Evolutionary conservation across 1,140 invertebrate genomes (phyloP).

Genomic region (Anthonomus grandis): DNA sequence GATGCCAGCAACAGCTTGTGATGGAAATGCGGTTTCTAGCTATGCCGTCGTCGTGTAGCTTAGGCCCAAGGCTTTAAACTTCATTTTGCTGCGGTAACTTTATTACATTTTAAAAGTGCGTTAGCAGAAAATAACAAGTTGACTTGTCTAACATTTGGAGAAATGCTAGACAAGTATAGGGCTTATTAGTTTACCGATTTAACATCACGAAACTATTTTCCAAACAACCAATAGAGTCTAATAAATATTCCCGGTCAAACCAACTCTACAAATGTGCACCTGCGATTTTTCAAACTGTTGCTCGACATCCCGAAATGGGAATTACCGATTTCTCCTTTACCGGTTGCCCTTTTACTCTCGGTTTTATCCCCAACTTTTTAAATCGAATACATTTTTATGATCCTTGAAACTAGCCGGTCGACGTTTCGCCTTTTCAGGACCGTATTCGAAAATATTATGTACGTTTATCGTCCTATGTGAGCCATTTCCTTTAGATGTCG

Average conservation of each 20-base stretch:
- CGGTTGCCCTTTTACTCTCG: constrained; percentile 1
- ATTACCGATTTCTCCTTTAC: constrained; percentile 13
- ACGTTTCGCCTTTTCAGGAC: constrained; percentile 11
- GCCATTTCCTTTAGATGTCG: constrained; percentile 19
- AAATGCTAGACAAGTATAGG: no score
- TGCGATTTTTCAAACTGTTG: constrained; percentile 25
- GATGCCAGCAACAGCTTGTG: constrained; percentile 14
- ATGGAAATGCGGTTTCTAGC: constrained; percentile 14
- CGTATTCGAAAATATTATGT: constrained; percentile 20
- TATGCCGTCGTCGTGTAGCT: no score
- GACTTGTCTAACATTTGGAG: no score
- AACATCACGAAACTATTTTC: no score
- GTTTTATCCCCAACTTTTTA: constrained; percentile 17
- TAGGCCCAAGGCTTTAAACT: no score
- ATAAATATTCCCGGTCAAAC: not conserved
- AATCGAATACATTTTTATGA: constrained; percentile 29
- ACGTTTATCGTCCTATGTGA: constrained; percentile 14
- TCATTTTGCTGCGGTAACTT: no score
- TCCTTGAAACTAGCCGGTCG: constrained; percentile 19
- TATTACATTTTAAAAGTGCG: no score
- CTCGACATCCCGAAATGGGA: not conserved
- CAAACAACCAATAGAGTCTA: no score
- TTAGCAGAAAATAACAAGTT: no score
- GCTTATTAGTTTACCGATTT: no score
- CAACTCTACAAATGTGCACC: constrained; percentile 5